Evolutionary conservation across 2,797 vertebrate genomes (phyloP), one percentile per base, ranked within the genome.

Genomic region (Benthosema pterotum): DNA sequence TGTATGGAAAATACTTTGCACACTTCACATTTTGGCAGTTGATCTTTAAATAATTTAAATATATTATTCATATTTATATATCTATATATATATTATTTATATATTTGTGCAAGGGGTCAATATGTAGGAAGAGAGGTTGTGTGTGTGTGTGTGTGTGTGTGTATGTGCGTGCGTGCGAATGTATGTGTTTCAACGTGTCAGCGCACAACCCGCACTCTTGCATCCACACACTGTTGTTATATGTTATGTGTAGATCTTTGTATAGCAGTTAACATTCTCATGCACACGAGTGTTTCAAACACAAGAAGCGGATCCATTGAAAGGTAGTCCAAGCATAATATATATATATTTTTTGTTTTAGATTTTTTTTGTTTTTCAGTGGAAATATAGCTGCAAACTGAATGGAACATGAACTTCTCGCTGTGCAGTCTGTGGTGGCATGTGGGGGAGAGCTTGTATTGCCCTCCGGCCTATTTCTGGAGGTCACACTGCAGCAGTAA

Each of bases 281-380:
- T 98, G 97, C 97, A 99, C 95, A 99, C 96, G 71, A 97, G 97
- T 99, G 97, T 99, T 98, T 98, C 95, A 99, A 97, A 99, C 95
- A 99, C 97, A 98, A 96, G 95, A 99, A 99, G 97, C 97, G 94
- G 95, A 96, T 98, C 95, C 95, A 94, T 97, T 96, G 93, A 96
- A 95, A 97, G 95, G 94, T 96, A 95, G 96, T 98, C 97, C 97
- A 96, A 99, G 96, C 96, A 94, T 87, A 67, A 83, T 61, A 38
- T 77, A 71, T 73, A 55, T 63, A 52, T 57, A 25, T 55, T 55
- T 42, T 56, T 28, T 55, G 22, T 53, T 72, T 4, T 25, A 5
- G n/a, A n/a, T 9, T 56, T 28, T 58, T 57, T 71, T 84, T 89
- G 86, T 87, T 89, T 88, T 91, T 94, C 93, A 91, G 94, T 93